Evolutionary conservation across 1,140 invertebrate species (phyloP).

Genomic region (Eueides isabella): DNA sequence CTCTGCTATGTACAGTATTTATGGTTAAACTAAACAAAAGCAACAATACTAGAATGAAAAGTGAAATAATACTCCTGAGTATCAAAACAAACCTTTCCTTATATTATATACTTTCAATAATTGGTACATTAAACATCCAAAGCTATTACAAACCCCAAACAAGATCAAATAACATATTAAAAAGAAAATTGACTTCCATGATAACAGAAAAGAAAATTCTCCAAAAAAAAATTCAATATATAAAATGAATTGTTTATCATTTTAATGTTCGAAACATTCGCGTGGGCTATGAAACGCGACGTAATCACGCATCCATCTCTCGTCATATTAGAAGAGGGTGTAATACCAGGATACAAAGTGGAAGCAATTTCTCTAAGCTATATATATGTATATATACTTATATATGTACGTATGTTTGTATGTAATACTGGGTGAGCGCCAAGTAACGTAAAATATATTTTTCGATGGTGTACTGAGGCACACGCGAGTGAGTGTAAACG

Average conservation of each 20-base stretch:
- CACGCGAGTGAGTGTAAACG: no score
- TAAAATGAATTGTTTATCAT: conserved; percentile 28
- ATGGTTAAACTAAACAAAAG: no score
- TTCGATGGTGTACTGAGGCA: background rate
- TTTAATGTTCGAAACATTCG: conserved; percentile 22
- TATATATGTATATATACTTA: background rate
- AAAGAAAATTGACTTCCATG: background rate
- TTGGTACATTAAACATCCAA: background rate
- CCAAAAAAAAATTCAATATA: background rate
- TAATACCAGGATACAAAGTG: conserved; percentile 60
- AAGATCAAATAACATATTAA: background rate
- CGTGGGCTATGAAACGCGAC: conserved; percentile 29
- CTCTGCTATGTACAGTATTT: no score
- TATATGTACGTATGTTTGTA: background rate
- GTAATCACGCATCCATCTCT: conserved; percentile 59
- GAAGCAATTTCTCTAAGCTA: conserved; percentile 38
- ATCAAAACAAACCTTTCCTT: no score
- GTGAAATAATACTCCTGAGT: no score
- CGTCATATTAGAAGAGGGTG: conserved; percentile 60
- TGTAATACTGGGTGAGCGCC: background rate
- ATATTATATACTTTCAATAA: background rate
- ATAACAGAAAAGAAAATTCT: background rate
- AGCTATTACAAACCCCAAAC: background rate
- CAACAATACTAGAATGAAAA: no score
- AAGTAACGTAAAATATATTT: background rate